Conservation (phyloP, 2,113 vertebrate genomes). For the Zosterops borbonicus region DNA sequence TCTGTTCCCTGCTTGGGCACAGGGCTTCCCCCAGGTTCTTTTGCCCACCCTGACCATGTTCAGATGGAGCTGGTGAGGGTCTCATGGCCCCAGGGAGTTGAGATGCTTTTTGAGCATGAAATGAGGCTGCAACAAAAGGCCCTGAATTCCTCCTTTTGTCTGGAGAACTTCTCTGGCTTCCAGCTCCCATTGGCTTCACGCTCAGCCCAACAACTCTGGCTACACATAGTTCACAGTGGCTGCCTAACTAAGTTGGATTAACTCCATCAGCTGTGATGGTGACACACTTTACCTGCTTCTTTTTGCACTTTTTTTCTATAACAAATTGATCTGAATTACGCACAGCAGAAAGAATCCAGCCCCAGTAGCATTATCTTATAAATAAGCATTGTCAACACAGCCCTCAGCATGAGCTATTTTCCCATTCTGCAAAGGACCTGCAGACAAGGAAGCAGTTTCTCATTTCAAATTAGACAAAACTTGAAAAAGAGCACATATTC, state of each 20-base stretch:
- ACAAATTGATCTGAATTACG: not conserved
- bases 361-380: slow-evolving; percentile 10
- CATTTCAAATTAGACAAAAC: slow-evolving; percentile 22
- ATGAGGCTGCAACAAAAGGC: not conserved
- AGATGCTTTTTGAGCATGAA: not conserved
- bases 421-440: slow-evolving; percentile 6
- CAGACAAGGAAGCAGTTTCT: slow-evolving; percentile 5
- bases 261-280: not conserved
- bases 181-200: not conserved
- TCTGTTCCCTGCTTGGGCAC: not conserved
- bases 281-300: not conserved
- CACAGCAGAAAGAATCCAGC: slow-evolving; percentile 1
- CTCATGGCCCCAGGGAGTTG: not conserved
- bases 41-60: not conserved
- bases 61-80: not conserved
- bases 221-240: not conserved
- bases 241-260: not conserved
- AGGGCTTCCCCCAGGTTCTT: not conserved
- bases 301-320: not conserved
- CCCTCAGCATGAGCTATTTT: slow-evolving; percentile 38
- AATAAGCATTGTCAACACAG: slow-evolving; percentile 9
- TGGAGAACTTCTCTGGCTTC: not conserved
- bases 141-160: not conserved
- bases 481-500: slow-evolving; percentile 15
- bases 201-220: not conserved